Conservation (phyloP, 92 coral and sea anemone genomes). For the Micromussa lordhowensis region DNA sequence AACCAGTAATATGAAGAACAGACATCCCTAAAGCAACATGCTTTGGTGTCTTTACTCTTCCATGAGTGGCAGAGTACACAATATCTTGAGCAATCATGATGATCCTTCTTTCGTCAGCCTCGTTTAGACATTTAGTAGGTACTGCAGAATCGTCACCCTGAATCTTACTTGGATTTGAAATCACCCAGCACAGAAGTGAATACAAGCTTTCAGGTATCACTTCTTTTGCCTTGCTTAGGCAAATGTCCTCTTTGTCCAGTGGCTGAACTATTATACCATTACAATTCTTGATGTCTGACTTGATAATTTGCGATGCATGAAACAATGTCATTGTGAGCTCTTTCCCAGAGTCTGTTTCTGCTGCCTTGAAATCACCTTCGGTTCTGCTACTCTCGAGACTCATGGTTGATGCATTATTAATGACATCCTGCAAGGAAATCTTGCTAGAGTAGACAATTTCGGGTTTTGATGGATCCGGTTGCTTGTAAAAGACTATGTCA, state of each 20-base stretch:
- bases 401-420: conserved; percentile 45
- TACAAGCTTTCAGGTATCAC: conserved; percentile 40
- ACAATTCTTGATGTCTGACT: conserved; percentile 38
- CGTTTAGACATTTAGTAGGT: conserved; percentile 38
- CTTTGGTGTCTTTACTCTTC: conserved; percentile 43
- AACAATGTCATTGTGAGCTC: neutral
- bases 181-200: conserved; percentile 47
- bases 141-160: conserved; percentile 28
- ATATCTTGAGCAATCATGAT: conserved; percentile 36
- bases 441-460: conserved; percentile 57
- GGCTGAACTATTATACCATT: conserved; percentile 42
- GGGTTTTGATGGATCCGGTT: conserved; percentile 65
- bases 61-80: conserved; percentile 9
- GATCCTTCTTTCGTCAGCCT: conserved; percentile 28
- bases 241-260: conserved; percentile 24
- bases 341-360: neutral
- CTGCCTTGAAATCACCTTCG: neutral
- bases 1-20: conserved; percentile 50
- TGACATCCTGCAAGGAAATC: conserved; percentile 58
- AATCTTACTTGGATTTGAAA: neutral
- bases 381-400: neutral
- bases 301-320: conserved; percentile 15
- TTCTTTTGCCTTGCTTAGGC: conserved; percentile 17
- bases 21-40: conserved; percentile 45
- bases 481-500: conserved; percentile 57